Conservation (phyloP, 2,797 vertebrate genomes). For the Argyrosomus regius region DNA sequence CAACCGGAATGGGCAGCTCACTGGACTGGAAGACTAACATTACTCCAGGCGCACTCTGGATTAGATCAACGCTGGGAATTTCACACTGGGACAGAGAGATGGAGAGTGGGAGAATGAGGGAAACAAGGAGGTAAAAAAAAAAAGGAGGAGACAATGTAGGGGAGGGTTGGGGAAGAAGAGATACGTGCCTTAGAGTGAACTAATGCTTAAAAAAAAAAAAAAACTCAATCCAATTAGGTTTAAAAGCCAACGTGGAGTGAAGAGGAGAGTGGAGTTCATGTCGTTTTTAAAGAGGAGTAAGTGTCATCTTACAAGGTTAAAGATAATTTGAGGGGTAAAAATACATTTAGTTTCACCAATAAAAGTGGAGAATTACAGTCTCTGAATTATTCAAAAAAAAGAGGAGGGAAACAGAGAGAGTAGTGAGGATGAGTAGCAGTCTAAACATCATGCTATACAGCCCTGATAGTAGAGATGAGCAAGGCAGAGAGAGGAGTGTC, state of each 20-base stretch:
- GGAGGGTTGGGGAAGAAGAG: constrained; percentile 16
- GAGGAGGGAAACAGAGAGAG: constrained; percentile 9
- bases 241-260: constrained; percentile 29
- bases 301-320: constrained; percentile 25
- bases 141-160: constrained; percentile 31
- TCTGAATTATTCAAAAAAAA: constrained; percentile 8
- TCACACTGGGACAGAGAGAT: constrained; percentile 71
- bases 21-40: constrained; percentile 89
- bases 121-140: constrained; percentile 56
- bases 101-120: constrained; percentile 61
- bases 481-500: constrained; percentile 47
- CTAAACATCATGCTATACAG: constrained; percentile 39
- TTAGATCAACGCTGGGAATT: constrained; percentile 85
- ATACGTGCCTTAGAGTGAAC: constrained; percentile 21
- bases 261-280: constrained; percentile 39
- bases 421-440: constrained; percentile 17
- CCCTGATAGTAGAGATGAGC: constrained; percentile 54
- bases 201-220: constrained; percentile 37
- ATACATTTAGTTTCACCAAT: constrained; percentile 18
- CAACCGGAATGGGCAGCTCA: constrained; percentile 85
- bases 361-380: constrained; percentile 16
- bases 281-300: neutral
- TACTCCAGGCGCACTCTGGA: constrained; percentile 84
- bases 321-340: neutral
- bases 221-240: constrained; percentile 46